A percentile compares a stretch with the other conserved stretches of the same genome.
phyloP scores from a whole-genome alignment of 2,113 vertebrate species.

The Chitala chitala region DNA sequence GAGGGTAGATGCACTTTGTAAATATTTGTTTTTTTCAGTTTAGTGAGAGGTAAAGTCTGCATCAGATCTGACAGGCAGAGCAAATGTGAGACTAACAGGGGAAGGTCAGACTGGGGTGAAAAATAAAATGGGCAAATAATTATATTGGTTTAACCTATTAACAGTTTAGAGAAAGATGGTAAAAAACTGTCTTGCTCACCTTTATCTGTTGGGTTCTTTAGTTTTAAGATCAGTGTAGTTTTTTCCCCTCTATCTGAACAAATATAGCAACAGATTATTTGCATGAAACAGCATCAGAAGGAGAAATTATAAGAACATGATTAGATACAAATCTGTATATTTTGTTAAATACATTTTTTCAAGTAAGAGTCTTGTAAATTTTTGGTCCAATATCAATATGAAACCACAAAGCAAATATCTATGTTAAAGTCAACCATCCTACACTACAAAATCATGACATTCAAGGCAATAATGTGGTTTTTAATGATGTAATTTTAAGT shows the following conservation, averaged over 20 bases:
- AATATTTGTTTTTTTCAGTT: neutral
- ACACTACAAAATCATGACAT: neutral
- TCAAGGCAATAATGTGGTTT: neutral
- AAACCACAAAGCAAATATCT: neutral
- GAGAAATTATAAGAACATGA: no score
- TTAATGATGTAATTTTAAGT: neutral
- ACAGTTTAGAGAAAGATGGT: no score
- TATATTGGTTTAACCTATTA: neutral
- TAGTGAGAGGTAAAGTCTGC: neutral
- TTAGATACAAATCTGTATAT: no score
- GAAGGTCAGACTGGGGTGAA: neutral
- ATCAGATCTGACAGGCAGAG: neutral
- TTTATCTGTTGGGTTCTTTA: neutral
- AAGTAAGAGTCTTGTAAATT: no score
- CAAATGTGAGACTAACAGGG: neutral
- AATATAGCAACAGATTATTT: neutral
- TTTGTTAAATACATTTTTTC: no score
- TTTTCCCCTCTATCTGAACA: no score
- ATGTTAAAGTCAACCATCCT: neutral
- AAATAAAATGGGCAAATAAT: neutral
- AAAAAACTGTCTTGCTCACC: neutral
- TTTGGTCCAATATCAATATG: neutral
- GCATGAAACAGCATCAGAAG: neutral
- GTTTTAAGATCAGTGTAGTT: no score
- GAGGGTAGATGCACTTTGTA: neutral